Percentiles rank a stretch among this genome's conserved stretches.
phyloP scores from a whole-genome alignment of 2,113 vertebrate genomes.

The Otis tarda region DNA sequence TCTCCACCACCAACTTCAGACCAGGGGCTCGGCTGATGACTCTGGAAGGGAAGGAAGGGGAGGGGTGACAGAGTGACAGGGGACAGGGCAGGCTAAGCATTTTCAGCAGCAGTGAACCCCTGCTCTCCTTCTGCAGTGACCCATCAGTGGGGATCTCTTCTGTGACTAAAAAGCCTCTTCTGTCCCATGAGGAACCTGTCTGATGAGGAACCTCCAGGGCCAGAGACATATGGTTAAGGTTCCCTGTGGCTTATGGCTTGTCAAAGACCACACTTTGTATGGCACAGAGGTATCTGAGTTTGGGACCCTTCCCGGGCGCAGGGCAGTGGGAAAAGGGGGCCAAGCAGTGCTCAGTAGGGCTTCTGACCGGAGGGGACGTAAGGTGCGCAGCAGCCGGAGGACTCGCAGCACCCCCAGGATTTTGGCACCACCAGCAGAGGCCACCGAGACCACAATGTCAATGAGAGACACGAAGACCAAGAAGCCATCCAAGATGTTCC shows the following conservation, averaged over 20 bases:
- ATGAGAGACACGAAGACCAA: constrained; percentile 97
- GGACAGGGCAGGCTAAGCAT: neutral
- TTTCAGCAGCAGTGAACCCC: neutral
- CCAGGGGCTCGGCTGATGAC: constrained; percentile 97
- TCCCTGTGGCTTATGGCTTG: neutral
- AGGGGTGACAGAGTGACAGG: neutral
- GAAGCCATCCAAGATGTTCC: constrained; percentile 97
- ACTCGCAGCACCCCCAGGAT: constrained; percentile 95
- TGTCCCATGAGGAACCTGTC: neutral
- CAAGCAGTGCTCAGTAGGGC: accelerated
- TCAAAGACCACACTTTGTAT: neutral
- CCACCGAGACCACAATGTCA: constrained; percentile 96
- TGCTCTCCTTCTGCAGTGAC: neutral
- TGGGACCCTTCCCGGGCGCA: neutral
- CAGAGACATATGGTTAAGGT: neutral
- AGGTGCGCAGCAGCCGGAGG: constrained; percentile 89
- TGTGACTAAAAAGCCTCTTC: neutral
- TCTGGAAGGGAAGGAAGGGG: constrained; percentile 56
- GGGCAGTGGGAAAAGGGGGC: neutral
- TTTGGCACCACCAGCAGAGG: constrained; percentile 92
- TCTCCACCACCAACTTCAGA: constrained; percentile 95
- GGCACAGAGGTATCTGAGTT: neutral
- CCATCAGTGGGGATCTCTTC: neutral
- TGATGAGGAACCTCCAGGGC: neutral
- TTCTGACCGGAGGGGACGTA: constrained; percentile 91